phyloP scores from a whole-genome alignment of 2,113 vertebrate genomes.

The Delphinus delphis region DNA sequence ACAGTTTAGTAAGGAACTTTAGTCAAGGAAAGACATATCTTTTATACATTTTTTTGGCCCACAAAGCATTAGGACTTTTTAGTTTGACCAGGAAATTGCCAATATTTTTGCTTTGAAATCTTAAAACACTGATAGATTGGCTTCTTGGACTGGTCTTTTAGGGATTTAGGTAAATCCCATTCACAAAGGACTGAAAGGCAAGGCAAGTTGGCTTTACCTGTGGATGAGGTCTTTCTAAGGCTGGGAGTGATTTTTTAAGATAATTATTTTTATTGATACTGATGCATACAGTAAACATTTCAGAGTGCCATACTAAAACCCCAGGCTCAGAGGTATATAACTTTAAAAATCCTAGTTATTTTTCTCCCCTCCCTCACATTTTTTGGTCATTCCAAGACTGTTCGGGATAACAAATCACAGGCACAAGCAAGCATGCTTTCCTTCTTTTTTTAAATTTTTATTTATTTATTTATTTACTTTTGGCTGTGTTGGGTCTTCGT shows the following conservation, averaged over 20 bases:
- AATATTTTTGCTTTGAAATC: constrained; percentile 46
- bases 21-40: not conserved
- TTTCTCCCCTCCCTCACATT: not conserved
- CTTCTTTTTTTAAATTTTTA: not conserved
- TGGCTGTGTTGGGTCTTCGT: too few relatives aligned
- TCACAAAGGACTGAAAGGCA: not conserved
- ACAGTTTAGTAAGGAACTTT: not conserved
- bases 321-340: not conserved
- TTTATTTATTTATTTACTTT: too few relatives aligned
- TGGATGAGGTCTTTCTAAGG: not conserved
- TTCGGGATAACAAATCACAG: not conserved
- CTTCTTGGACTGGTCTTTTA: not conserved
- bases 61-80: constrained; percentile 22
- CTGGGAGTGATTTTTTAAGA: not conserved
- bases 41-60: not conserved
- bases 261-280: not conserved
- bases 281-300: not conserved
- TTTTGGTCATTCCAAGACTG: not conserved
- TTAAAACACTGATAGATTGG: not conserved
- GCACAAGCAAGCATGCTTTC: not conserved
- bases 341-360: constrained; percentile 5
- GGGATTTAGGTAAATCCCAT: not conserved
- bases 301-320: not conserved
- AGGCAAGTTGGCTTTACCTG: not conserved
- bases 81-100: not conserved